Percentiles rank a stretch among this genome's conserved stretches.
phyloP scores from a whole-genome alignment of 2,113 vertebrate genomes.

The Sinosuthora webbiana region DNA sequence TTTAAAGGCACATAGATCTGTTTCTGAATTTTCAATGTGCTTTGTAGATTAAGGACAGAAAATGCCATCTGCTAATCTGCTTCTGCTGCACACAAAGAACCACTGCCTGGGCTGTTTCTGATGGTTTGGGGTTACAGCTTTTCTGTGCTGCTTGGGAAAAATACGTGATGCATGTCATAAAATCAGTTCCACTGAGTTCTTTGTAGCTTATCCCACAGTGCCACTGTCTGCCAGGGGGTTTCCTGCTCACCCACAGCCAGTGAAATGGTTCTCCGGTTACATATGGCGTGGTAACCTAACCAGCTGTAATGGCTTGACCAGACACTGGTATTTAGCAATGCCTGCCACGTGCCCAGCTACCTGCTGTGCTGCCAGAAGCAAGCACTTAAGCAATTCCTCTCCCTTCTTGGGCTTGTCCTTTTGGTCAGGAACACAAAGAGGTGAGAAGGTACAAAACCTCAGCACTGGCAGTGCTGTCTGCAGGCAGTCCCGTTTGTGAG shows the following conservation, averaged over 20 bases:
- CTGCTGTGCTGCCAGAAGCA: background rate
- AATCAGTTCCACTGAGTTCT: background rate
- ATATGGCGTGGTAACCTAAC: background rate
- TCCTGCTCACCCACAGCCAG: constrained; percentile 21
- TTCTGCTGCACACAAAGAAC: background rate
- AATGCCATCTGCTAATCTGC: background rate
- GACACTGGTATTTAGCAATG: background rate
- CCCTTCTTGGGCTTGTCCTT: background rate
- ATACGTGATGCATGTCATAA: background rate
- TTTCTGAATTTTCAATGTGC: background rate
- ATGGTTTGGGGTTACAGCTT: background rate
- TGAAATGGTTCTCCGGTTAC: background rate
- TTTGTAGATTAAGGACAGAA: constrained; percentile 3
- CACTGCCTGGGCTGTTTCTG: background rate
- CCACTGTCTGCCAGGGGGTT: constrained; percentile 34
- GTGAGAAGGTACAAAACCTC: background rate
- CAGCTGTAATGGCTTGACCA: constrained; percentile 26
- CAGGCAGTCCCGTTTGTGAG: accelerated
- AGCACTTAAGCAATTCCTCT: background rate
- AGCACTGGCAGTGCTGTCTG: background rate
- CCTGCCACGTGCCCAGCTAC: background rate
- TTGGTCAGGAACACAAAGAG: background rate
- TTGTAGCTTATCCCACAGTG: constrained; percentile 1
- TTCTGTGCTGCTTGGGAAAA: background rate
- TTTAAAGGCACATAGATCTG: background rate